These are phyloP conservation scores for Eretmocerus hayati DNA, from an alignment of 2,888 invertebrate genomes.

Conservation along the genomic window DNA sequence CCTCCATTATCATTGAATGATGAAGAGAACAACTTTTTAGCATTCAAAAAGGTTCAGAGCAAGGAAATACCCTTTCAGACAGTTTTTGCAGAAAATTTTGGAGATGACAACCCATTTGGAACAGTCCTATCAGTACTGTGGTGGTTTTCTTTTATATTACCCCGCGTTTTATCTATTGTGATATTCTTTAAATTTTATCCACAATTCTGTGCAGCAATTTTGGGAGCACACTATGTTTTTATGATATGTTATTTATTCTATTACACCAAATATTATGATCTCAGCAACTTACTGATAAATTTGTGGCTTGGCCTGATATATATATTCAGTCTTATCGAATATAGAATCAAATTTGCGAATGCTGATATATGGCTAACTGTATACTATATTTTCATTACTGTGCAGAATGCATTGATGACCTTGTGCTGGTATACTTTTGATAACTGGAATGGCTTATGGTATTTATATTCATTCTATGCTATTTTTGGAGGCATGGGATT, in stretches of 20 bases:
- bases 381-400: constrained; percentile 59
- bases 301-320: constrained; percentile 68
- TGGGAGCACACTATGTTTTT: constrained; percentile 62
- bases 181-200: constrained; percentile 65
- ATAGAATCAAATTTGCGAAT: constrained; percentile 69
- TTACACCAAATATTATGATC: constrained; percentile 60
- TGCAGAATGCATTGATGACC: constrained; percentile 64
- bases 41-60: constrained; percentile 24
- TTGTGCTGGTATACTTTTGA: constrained; percentile 58
- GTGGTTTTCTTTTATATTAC: constrained; percentile 70
- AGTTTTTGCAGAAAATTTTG: constrained; percentile 46
- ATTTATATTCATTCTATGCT: constrained; percentile 56
- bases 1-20: constrained; percentile 13
- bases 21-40: constrained; percentile 16
- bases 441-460: constrained; percentile 65
- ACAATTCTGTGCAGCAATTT: constrained; percentile 35
- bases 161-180: constrained; percentile 63
- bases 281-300: constrained; percentile 38
- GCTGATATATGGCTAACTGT: constrained; percentile 63
- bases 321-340: constrained; percentile 70
- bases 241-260: constrained; percentile 60
- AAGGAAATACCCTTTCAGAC: constrained; percentile 32
- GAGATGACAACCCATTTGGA: constrained; percentile 68
- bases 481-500: constrained; percentile 52
- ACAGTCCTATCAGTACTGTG: constrained; percentile 64